A percentile compares a stretch with the other conserved stretches of the same genome.
phyloP scores from a whole-genome alignment of 2,113 vertebrate species.

The Pantherophis guttatus region DNA sequence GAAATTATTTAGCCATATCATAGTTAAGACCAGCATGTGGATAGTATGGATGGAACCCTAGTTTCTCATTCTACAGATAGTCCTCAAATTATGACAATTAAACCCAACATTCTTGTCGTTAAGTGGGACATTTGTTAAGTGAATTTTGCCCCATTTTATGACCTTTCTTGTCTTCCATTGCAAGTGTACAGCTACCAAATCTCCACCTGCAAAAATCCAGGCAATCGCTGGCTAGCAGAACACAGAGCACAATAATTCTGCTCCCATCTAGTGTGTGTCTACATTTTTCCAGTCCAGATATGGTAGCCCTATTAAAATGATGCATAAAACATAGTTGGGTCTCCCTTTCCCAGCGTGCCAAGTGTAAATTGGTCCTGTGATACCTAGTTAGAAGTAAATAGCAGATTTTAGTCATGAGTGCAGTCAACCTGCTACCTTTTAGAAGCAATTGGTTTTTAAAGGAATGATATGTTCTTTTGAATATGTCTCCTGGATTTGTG shows the following conservation, averaged over 20 bases:
- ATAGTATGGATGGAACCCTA: not conserved
- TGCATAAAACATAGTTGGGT: constrained; percentile 5
- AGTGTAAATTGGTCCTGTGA: not conserved
- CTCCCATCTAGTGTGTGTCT: not conserved
- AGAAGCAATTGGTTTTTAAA: not conserved
- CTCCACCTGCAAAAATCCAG: not conserved
- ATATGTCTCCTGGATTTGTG: not conserved
- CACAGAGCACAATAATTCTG: not conserved
- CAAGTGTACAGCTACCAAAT: not conserved
- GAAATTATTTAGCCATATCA: constrained; percentile 15
- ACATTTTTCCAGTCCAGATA: not conserved
- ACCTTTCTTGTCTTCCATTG: constrained; percentile 2
- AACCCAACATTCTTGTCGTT: not conserved
- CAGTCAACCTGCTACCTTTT: not conserved
- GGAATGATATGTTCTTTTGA: not conserved
- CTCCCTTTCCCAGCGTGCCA: not conserved
- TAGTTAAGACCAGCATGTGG: constrained; percentile 21
- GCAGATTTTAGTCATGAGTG: not conserved
- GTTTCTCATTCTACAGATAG: not conserved
- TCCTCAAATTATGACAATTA: not conserved
- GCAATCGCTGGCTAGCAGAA: not conserved
- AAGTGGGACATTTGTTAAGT: not conserved
- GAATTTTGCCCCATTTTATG: not conserved
- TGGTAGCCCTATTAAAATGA: constrained; percentile 1
- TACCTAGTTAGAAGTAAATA: not conserved